Base-by-base conservation (phyloP, 2,888 invertebrate species). In the Disparrhopalites patrizii region DNA sequence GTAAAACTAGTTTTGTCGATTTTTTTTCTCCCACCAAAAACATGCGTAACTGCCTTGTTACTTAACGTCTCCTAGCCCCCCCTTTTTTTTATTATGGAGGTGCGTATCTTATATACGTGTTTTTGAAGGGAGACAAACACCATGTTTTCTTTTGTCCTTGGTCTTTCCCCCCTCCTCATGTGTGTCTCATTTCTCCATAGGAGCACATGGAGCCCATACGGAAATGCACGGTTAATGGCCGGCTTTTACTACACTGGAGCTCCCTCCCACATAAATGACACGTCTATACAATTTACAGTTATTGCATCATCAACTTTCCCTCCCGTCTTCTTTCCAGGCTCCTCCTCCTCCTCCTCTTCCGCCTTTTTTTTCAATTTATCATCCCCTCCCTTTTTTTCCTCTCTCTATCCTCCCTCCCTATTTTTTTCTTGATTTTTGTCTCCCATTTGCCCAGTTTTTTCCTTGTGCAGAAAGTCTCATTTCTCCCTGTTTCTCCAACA, bases 1-100 rank as follows among this genome's bases (percentile, higher is more conserved):
- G n/a, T n/a, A 56, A 33, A 20, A 28, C 23, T 52, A 62, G 62
- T 62, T 62, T 62, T 47, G 62, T 62, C 62, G 62, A 62, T 62
- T 62, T 27, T 33, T n/a, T n/a, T n/a, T n/a, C n/a, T n/a, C 25
- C 50, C 62, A 31, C 50, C n/a, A n/a, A 36, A 62, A 50, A 51
- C 51, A 62, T 62, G 51, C 62, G 62, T 62, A 62, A 51, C 51
- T 43, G 28, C 31, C 51, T 36, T 25, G 25, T 51, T 62, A n/a
- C 47, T 58, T 27, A n/a, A n/a, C n/a, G n/a, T n/a, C n/a, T n/a
- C n/a, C n/a, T n/a, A n/a, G n/a, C n/a, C n/a, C n/a, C n/a, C n/a
- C n/a, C n/a, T n/a, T n/a, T n/a, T n/a, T n/a, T n/a, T n/a, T n/a
- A n/a, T n/a, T n/a, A n/a, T n/a, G n/a, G n/a, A n/a, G n/a, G n/a